These are phyloP conservation scores for Semaprochilodus insignis DNA, from an alignment of 2,797 vertebrate species.

Conservation along the genomic window DNA sequence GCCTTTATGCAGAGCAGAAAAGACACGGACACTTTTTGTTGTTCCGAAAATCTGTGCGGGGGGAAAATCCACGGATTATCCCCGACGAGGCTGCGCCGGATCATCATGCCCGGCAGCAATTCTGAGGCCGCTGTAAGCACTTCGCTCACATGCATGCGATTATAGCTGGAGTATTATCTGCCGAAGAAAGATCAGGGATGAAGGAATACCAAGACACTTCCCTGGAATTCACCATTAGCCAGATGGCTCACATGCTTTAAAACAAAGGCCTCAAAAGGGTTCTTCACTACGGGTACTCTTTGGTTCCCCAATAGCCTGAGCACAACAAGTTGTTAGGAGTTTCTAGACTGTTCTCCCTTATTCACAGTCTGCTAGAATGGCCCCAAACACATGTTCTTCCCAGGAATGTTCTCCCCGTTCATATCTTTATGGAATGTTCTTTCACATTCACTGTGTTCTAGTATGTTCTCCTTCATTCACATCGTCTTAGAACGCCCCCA, in stretches of 20 bases:
- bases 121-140: conserved; percentile 18
- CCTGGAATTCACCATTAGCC: neutral
- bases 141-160: conserved; percentile 12
- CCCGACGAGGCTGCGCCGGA: conserved; percentile 16
- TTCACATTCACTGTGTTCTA: too few species aligned
- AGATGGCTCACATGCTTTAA: neutral
- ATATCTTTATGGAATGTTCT: neutral
- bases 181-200: neutral
- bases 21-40: conserved; percentile 38
- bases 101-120: conserved; percentile 8
- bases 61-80: conserved; percentile 47
- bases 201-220: neutral
- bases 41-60: conserved; percentile 37
- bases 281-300: neutral
- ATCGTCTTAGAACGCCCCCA: too few species aligned
- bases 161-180: conserved; percentile 25
- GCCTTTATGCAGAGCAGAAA: conserved; percentile 33
- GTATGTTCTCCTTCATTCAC: too few species aligned
- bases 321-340: neutral
- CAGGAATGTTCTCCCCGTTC: neutral
- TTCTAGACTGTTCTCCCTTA: neutral
- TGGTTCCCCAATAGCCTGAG: neutral
- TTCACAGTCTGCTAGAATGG: neutral
- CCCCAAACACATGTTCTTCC: neutral
- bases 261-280: neutral